Base-by-base conservation (phyloP, 2,113 vertebrate genomes). In the Phyllopteryx taeniolatus region DNA sequence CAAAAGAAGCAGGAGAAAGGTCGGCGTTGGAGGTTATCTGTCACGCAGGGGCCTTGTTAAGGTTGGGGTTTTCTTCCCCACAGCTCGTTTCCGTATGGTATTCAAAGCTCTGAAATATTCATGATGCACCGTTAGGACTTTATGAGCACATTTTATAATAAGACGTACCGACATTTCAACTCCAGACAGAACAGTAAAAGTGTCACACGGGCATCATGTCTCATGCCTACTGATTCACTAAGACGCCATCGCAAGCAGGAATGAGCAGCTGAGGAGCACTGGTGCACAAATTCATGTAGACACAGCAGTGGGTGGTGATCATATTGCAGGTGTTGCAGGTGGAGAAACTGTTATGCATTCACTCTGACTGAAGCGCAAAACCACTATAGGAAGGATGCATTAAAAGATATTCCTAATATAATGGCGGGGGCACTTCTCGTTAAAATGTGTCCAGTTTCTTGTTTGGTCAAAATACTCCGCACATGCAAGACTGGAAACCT, bases 81-180 rank as follows among this genome's bases (percentile, higher is more conserved):
- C 79, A 85, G 76, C 83, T 82, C 86, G 78, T 88, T 85, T 76
- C 73, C 67, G 70, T 84, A 65, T 77, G 79, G 82, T 83, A 81
- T 86, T 80, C 76, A 74, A 60, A 67, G 47, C 70, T 81, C 75
- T 90, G 75, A 89, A 89, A 88, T 87, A 89, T 90, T 88, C 84
- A 89, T 88, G 86, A 72, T 73, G 73, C 53, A 66, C 87, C 85
- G 88, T 91, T 87, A 89, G 81, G 53, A 84, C 82, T 91, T 90
- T 88, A 91, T 84, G 88, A 74, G 79, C 77, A 67, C 76, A 79
- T 86, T 90, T 88, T 86, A 84, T 86, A 85, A 85, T 74, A 78
- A 69, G 74, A 85, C 85, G 86, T 87, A 91, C 80, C 3, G 85
- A 78, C 82, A 77, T 83, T 79, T 83, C 84, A 82, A 82, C 74